phyloP scores from a whole-genome alignment of 2,113 vertebrate species.

The Dasyornis broadbenti region DNA sequence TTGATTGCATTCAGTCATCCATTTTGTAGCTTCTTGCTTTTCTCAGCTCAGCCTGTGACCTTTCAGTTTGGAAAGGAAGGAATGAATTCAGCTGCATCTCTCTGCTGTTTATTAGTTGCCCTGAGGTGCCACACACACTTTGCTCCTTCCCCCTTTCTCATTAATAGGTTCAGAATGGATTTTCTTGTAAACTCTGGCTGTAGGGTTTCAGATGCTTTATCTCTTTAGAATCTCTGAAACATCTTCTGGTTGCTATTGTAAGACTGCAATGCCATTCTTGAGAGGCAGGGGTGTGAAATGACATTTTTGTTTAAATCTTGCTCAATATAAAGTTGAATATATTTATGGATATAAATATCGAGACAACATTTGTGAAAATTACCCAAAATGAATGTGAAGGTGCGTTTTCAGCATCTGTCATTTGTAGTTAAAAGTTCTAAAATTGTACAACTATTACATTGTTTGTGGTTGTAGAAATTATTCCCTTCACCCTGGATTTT shows the following conservation, averaged over 20 bases:
- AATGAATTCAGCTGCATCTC: background rate
- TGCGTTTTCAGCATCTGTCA: background rate
- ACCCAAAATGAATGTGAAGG: background rate
- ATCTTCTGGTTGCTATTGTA: background rate
- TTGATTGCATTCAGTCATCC: background rate
- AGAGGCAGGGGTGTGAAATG: background rate
- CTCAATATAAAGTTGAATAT: background rate
- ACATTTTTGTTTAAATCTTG: background rate
- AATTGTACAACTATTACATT: background rate
- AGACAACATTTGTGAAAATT: background rate
- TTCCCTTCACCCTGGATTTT: background rate
- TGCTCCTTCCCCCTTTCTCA: background rate
- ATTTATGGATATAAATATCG: background rate
- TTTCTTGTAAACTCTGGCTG: background rate
- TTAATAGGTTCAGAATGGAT: background rate
- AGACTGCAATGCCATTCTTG: background rate
- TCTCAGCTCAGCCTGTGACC: background rate
- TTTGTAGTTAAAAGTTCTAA: background rate
- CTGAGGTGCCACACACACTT: background rate
- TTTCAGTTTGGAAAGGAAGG: background rate
- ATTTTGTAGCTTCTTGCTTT: background rate
- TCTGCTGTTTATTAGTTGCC: background rate
- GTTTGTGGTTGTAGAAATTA: background rate
- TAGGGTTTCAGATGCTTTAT: background rate
- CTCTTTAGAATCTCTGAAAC: background rate